Percentiles rank a stretch among this genome's conserved stretches.
These are phyloP conservation scores for Brachyistius frenatus DNA, from an alignment of 2,113 vertebrate species.

Conservation along the genomic window DNA sequence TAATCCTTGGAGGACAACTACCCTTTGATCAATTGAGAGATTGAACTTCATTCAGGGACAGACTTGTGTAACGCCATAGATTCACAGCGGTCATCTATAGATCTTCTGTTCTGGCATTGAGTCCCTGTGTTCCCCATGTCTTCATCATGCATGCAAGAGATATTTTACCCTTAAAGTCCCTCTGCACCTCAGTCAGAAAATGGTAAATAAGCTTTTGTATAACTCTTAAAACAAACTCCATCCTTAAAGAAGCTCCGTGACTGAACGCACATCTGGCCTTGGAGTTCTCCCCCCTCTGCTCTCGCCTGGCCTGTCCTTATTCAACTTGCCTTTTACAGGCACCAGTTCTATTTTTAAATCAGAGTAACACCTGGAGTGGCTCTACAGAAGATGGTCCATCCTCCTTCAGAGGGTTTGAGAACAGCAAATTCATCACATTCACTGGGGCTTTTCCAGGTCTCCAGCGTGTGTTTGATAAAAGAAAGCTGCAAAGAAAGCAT, in stretches of 20 bases:
- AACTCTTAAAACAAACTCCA: slow-evolving; percentile 34
- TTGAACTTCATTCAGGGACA: slow-evolving; percentile 37
- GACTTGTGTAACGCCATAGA: neutral
- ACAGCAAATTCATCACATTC: slow-evolving; percentile 70
- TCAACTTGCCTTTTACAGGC: slow-evolving; percentile 69
- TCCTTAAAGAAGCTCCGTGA: slow-evolving; percentile 28
- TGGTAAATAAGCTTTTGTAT: neutral
- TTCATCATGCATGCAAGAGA: neutral
- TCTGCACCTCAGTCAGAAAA: neutral
- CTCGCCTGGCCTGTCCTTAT: slow-evolving; percentile 38
- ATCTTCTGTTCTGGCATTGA: too few species aligned
- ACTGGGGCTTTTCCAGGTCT: slow-evolving; percentile 56
- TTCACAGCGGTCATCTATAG: slow-evolving; percentile 3
- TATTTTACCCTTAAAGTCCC: neutral
- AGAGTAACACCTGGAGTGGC: slow-evolving; percentile 76
- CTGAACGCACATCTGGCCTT: slow-evolving; percentile 41
- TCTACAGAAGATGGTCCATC: slow-evolving; percentile 39
- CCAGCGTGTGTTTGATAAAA: slow-evolving; percentile 21
- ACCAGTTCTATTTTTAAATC: slow-evolving; percentile 76
- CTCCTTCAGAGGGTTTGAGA: slow-evolving; percentile 22
- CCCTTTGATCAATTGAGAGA: slow-evolving; percentile 37
- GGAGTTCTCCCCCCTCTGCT: neutral
- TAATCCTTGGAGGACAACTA: slow-evolving; percentile 24
- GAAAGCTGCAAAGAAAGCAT: slow-evolving; percentile 51
- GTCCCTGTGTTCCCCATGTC: neutral